These are phyloP conservation scores for Micropoecilia bifurca DNA, from an alignment of 2,797 vertebrate genomes.

Conservation along the genomic window DNA sequence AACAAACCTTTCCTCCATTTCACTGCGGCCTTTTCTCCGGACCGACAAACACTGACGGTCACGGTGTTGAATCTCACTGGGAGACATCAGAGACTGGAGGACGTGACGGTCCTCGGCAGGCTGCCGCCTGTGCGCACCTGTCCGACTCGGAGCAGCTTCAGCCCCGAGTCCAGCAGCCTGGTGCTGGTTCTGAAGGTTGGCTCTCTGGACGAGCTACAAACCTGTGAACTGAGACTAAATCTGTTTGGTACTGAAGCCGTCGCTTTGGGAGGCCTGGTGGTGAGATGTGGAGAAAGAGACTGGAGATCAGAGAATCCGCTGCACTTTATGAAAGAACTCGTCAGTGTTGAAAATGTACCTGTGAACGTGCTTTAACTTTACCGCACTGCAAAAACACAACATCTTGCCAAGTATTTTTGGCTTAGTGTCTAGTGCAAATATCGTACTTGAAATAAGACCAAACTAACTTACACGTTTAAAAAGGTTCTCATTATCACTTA, in stretches of 20 bases:
- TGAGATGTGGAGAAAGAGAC: slow-evolving; percentile 69
- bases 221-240: slow-evolving; percentile 70
- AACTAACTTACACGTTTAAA: too few species aligned
- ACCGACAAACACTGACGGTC: slow-evolving; percentile 70
- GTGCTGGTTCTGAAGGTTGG: slow-evolving; percentile 70
- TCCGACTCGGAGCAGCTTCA: slow-evolving; percentile 58
- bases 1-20: slow-evolving; percentile 78
- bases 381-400: too few species aligned
- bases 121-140: slow-evolving; percentile 75
- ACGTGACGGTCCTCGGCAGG: slow-evolving; percentile 74
- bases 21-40: slow-evolving; percentile 76
- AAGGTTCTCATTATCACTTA: too few species aligned
- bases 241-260: slow-evolving; percentile 48
- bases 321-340: slow-evolving; percentile 71
- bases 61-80: slow-evolving; percentile 72
- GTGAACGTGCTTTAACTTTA: slow-evolving; percentile 22
- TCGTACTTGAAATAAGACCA: too few species aligned
- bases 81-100: slow-evolving; percentile 63
- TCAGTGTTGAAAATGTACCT: slow-evolving; percentile 66
- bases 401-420: too few species aligned
- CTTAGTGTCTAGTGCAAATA: too few species aligned
- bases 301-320: slow-evolving; percentile 71
- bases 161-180: slow-evolving; percentile 52
- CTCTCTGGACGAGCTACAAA: slow-evolving; percentile 74
- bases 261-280: slow-evolving; percentile 77